Conservation (phyloP, 2,888 invertebrate species). For the Dorcus hopei region DNA sequence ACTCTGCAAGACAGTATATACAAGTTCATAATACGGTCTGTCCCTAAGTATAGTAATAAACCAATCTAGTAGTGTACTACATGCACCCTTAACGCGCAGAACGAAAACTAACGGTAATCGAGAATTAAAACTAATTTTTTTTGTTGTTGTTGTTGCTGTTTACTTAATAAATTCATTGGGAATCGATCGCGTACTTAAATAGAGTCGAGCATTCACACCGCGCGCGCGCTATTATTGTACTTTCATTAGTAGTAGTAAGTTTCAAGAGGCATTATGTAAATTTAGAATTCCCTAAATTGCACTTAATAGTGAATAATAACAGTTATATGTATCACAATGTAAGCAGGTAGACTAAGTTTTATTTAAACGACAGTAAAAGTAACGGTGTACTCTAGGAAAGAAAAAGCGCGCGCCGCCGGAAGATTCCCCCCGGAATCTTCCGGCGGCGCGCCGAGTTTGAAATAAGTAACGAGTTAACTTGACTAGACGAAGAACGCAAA, state of each 20-base stretch:
- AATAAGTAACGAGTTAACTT: no score
- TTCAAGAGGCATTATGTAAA: not conserved
- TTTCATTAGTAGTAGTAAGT: not conserved
- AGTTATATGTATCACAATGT: slow-evolving; percentile 41
- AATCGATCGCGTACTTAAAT: no score
- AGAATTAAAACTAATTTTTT: not conserved
- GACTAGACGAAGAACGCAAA: no score
- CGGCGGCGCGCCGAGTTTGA: no score
- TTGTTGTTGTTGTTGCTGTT: no score
- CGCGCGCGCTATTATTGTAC: not conserved
- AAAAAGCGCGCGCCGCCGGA: no score
- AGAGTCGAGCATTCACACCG: not conserved
- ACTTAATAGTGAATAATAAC: slow-evolving; percentile 19
- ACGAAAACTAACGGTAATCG: not conserved
- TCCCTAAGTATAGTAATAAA: slow-evolving; percentile 21
- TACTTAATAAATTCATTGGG: no score
- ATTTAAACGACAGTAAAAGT: not conserved
- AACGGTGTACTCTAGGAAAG: no score
- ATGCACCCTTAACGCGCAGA: not conserved
- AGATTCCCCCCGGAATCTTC: no score
- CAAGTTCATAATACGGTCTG: slow-evolving; percentile 38
- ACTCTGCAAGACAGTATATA: slow-evolving; percentile 38
- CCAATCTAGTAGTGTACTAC: slow-evolving; percentile 4
- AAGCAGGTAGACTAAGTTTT: slow-evolving; percentile 44
- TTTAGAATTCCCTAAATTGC: slow-evolving; percentile 28